Conservation (phyloP, 2,113 vertebrate genomes). For the Dryoscopus gambensis region DNA sequence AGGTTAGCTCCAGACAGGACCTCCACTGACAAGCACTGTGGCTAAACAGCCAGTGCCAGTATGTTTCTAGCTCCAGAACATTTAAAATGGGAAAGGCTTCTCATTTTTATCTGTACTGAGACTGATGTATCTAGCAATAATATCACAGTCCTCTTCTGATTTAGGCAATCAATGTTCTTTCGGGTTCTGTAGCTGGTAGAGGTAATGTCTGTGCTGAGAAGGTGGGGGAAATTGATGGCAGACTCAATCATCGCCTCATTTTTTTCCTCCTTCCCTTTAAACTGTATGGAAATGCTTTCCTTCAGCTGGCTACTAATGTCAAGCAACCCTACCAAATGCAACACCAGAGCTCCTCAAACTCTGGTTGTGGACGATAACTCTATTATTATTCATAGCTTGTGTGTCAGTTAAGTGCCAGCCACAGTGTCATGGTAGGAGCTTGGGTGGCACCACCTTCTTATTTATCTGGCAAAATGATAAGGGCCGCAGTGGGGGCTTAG, state of each 20-base stretch:
- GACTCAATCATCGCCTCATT: not conserved
- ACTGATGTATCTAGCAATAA: not conserved
- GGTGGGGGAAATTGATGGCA: not conserved
- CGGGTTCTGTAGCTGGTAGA: not conserved
- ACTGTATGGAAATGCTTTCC: not conserved
- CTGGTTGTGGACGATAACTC: not conserved
- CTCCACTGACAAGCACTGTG: not conserved
- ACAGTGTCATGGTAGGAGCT: not conserved
- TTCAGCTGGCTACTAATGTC: not conserved
- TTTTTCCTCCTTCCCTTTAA: not conserved
- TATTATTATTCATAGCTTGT: not conserved
- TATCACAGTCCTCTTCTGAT: not conserved
- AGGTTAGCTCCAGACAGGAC: not conserved
- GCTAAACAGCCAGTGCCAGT: not conserved
- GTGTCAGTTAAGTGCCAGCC: not conserved
- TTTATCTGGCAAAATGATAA: not conserved
- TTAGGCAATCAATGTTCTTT: not conserved
- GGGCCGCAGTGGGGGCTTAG: not conserved
- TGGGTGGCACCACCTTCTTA: not conserved
- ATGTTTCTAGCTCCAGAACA: not conserved
- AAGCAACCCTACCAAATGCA: not conserved
- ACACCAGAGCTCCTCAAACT: not conserved
- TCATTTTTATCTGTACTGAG: not conserved
- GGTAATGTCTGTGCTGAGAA: not conserved
- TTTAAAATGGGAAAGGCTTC: not conserved